These are phyloP conservation scores for Xestia sexstrigata DNA, from an alignment of 2,888 invertebrate genomes.

Conservation along the genomic window DNA sequence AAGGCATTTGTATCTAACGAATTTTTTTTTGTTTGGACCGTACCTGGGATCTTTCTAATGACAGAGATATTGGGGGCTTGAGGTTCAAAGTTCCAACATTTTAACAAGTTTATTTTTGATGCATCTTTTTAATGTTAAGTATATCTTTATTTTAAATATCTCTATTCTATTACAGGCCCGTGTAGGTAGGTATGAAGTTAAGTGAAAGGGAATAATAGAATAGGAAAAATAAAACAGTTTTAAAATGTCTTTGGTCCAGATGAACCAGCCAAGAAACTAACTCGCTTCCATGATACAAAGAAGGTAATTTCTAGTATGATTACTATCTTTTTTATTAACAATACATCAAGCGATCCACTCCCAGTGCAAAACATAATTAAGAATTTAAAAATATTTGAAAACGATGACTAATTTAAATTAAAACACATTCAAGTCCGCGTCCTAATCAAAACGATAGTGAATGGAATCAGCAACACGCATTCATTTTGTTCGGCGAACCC, in stretches of 20 bases:
- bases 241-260: constrained; percentile 1
- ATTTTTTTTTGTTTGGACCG: no score
- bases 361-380: not conserved
- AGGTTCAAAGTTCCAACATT: no score
- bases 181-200: no score
- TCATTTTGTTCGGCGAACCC: not conserved
- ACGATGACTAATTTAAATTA: not conserved
- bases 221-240: not conserved
- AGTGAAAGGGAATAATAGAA: not conserved
- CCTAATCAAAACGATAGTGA: not conserved
- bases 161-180: no score
- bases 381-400: not conserved
- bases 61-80: no score
- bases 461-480: not conserved
- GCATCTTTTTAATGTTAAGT: no score
- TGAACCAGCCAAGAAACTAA: not conserved
- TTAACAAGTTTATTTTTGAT: no score
- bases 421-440: not conserved
- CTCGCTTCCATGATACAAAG: not conserved
- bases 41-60: no score
- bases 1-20: no score
- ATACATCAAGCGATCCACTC: not conserved
- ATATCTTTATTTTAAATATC: no score
- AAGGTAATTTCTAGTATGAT: not conserved
- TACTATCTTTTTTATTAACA: not conserved